phyloP scores from a whole-genome alignment of 1,140 invertebrate genomes.

The Drosophila lini region DNA sequence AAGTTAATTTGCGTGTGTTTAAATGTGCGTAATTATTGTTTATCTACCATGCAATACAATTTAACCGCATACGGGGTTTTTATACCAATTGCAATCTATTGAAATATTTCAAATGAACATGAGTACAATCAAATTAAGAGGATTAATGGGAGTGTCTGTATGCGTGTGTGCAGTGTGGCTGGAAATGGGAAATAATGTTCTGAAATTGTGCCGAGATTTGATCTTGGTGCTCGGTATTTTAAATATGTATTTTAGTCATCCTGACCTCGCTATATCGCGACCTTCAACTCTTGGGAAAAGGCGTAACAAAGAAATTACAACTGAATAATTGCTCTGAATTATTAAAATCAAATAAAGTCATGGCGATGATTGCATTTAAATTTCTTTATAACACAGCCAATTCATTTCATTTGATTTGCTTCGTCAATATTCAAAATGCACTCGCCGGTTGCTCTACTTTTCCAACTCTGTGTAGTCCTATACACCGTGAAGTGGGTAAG shows the following conservation, averaged over 20 bases:
- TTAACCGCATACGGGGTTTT: slow-evolving; percentile 42
- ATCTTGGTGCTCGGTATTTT: background rate
- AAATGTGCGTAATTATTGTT: slow-evolving; percentile 81
- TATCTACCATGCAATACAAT: slow-evolving; percentile 64
- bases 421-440: background rate
- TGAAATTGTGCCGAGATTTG: background rate
- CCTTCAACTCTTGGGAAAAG: background rate
- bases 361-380: background rate
- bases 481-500: background rate
- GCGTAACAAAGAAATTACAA: background rate
- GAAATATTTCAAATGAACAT: slow-evolving; percentile 37
- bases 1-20: slow-evolving; percentile 78
- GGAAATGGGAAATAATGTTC: background rate
- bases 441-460: background rate
- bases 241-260: background rate
- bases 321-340: too few species aligned
- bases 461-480: background rate
- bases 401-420: background rate
- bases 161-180: background rate
- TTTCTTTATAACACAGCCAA: background rate
- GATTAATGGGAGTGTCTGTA: background rate
- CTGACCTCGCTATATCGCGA: too few species aligned
- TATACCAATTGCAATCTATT: slow-evolving; percentile 52
- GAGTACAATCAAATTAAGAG: slow-evolving; percentile 33
- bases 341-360: background rate